phyloP scores from a whole-genome alignment of 2,797 vertebrate species.

The Centroberyx gerrardi region DNA sequence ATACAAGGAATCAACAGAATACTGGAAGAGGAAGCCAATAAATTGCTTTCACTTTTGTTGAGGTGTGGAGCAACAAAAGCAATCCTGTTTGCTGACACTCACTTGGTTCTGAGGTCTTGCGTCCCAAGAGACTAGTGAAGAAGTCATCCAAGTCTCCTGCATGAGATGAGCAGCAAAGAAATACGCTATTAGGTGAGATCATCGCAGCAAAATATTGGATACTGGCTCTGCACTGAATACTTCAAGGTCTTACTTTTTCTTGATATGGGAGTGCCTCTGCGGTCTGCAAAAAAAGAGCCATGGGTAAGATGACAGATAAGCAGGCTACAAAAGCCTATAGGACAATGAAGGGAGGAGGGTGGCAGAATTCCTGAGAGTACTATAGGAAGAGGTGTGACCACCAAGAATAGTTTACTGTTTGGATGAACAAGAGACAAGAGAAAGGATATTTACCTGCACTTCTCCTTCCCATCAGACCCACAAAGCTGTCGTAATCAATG shows the following conservation, averaged over 20 bases:
- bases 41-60: not conserved
- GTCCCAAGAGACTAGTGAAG: slow-evolving; percentile 65
- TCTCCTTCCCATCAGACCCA: slow-evolving; percentile 81
- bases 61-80: not conserved
- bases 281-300: slow-evolving; percentile 38
- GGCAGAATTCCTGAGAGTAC: no score
- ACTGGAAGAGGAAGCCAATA: not conserved
- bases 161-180: slow-evolving; percentile 15
- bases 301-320: not conserved
- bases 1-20: no score
- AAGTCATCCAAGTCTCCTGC: slow-evolving; percentile 64
- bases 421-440: slow-evolving; percentile 7
- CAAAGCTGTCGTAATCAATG: slow-evolving; percentile 75
- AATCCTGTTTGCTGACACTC: slow-evolving; percentile 26
- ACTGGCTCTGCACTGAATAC: not conserved
- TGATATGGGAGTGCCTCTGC: slow-evolving; percentile 4
- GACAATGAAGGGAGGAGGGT: no score
- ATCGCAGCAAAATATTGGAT: not conserved
- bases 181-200: not conserved
- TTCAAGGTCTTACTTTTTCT: slow-evolving; percentile 41
- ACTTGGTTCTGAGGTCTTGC: slow-evolving; percentile 55
- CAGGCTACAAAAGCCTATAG: no score
- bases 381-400: no score
- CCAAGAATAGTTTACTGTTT: slow-evolving; percentile 33
- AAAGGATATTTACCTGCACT: slow-evolving; percentile 51